These are phyloP conservation scores for Neocloeon triangulifer DNA, from an alignment of 1,140 invertebrate species.

Conservation along the genomic window DNA sequence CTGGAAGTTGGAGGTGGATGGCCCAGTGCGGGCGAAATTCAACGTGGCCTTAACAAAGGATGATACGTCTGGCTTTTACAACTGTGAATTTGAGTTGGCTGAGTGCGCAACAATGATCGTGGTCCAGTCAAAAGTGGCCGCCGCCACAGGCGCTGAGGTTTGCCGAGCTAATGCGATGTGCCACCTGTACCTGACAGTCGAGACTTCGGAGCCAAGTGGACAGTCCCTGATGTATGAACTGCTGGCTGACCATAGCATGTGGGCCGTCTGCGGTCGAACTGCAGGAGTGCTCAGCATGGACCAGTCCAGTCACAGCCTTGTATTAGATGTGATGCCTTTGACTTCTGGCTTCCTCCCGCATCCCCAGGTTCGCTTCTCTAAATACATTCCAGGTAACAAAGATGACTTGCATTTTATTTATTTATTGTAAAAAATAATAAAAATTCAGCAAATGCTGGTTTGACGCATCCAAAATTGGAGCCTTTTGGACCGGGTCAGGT, in stretches of 20 bases:
- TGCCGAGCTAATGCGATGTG: conserved; percentile 74
- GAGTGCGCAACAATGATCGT: conserved; percentile 76
- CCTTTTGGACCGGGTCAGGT: conserved; percentile 71
- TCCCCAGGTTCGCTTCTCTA: conserved; percentile 69
- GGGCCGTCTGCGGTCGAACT: conserved; percentile 75
- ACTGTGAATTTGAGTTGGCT: too few relatives aligned
- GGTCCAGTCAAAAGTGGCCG: conserved; percentile 56
- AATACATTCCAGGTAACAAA: conserved; percentile 79
- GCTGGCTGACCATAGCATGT: conserved; percentile 69
- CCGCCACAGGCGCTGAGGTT: conserved; percentile 58
- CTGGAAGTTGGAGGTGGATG: too few relatives aligned
- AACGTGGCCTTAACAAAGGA: too few relatives aligned
- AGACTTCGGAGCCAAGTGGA: conserved; percentile 16
- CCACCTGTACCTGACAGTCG: conserved; percentile 54
- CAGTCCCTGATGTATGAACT: conserved; percentile 78
- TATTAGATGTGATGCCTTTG: conserved; percentile 84
- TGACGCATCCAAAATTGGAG: conserved; percentile 37
- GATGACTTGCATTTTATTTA: too few relatives aligned
- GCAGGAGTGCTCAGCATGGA: conserved; percentile 33
- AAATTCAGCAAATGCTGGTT: too few relatives aligned
- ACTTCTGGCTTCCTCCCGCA: conserved; percentile 70
- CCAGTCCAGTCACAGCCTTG: conserved; percentile 48
- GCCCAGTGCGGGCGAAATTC: too few relatives aligned
- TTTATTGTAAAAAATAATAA: too few relatives aligned
- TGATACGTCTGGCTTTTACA: too few relatives aligned